phyloP scores from a whole-genome alignment of 1,140 invertebrate genomes.

The Drosophila repleta region DNA sequence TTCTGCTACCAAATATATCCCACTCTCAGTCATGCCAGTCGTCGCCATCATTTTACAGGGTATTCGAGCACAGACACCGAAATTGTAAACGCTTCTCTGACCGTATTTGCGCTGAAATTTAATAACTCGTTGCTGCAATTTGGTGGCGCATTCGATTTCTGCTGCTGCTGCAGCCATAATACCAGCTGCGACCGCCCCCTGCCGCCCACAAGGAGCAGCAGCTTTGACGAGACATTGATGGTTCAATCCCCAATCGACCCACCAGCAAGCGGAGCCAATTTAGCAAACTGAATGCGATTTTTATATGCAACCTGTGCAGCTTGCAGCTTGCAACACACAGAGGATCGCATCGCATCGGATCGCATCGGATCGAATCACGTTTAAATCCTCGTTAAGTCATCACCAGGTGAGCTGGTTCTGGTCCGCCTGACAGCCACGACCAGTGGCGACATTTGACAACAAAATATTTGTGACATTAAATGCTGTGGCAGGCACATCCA shows the following conservation, averaged over 20 bases:
- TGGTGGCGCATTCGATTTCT: slow-evolving; percentile 34
- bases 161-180: slow-evolving; percentile 13
- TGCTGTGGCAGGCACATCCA: slow-evolving; percentile 25
- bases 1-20: too few relatives aligned
- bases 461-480: slow-evolving; percentile 80
- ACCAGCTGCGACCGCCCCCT: background rate
- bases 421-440: slow-evolving; percentile 34
- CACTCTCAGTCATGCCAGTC: background rate
- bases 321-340: slow-evolving; percentile 6
- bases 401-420: slow-evolving; percentile 44
- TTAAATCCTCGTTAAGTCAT: slow-evolving; percentile 73
- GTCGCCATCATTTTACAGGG: background rate
- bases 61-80: slow-evolving; percentile 18
- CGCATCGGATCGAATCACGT: slow-evolving; percentile 8
- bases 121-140: slow-evolving; percentile 53
- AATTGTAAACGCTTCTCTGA: slow-evolving; percentile 50
- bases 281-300: slow-evolving; percentile 71
- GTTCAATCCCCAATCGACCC: slow-evolving; percentile 73
- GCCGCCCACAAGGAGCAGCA: slow-evolving; percentile 21
- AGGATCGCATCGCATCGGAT: slow-evolving; percentile 10
- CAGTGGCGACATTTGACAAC: slow-evolving; percentile 71
- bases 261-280: slow-evolving; percentile 73
- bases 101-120: slow-evolving; percentile 51
- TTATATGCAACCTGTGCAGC: slow-evolving; percentile 50
- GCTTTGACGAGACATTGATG: slow-evolving; percentile 79